Evolutionary conservation across 1,140 invertebrate species (phyloP), one percentile per base, ranked within the genome.

Genomic region (Holcopasites calliopsidis): DNA sequence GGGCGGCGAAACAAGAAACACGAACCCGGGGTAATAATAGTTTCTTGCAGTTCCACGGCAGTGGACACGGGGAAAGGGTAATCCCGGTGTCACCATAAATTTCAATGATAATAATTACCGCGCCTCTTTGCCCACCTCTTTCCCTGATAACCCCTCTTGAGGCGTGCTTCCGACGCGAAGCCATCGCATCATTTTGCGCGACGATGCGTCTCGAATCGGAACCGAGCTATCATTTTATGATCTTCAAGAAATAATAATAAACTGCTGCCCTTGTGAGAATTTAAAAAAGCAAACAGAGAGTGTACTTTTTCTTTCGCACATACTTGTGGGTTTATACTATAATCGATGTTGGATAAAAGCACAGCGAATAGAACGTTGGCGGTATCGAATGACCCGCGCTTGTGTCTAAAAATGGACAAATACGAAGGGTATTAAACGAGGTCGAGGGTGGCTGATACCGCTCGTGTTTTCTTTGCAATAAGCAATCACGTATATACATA

Each of bases 21-120:
- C 77, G 74, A 72, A 74, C 61, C n/a, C 31, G 44, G 83, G 83
- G 85, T 86, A 87, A 87, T 87, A 85, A 87, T 87, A 87, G 84
- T 85, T 87, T 86, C 84, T 87, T 87, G 86, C 81, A 85, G 79
- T 81, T 85, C 66, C 75, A 47, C 66, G 65, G 66, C 42, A 50
- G 58, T 80, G 77, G 80, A 82, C 82, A 73, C 74, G 44, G 52
- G 55, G 78, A 74, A 72, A 79, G 57, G 79, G 68, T 85, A 82
- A 86, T 85, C 83, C 80, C 73, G 50, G 58, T 73, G 71, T 83
- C 71, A 40, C 80, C 81, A 76, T 87, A 83, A 85, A 87, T 85
- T 78, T 68, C 76, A 80, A 83, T 82, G 77, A 82, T 79, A 84
- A 85, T 86, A 82, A 87, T 87, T 86, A 82, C 75, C 74, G 38